Conservation (phyloP, 2,797 vertebrate species). For the Paratrypauchen microcephalus region DNA sequence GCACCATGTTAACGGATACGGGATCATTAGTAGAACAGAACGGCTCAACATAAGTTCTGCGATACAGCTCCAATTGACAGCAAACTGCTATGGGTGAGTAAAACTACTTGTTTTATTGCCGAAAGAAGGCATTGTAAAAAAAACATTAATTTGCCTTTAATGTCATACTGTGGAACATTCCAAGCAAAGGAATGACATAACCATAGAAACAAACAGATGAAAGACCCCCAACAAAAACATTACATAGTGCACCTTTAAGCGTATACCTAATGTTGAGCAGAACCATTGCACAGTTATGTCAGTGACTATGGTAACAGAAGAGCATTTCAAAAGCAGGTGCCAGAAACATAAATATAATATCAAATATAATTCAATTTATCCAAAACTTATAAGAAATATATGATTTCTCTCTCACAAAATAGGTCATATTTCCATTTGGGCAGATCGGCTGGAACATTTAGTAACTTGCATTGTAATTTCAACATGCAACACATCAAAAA, state of each 20-base stretch:
- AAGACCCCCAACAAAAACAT: neutral
- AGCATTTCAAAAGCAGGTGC: slow-evolving; percentile 6
- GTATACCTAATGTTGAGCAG: neutral
- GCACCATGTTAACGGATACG: too few relatives aligned
- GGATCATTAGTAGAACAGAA: too few relatives aligned
- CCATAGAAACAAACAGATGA: neutral
- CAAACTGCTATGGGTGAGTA: too few relatives aligned
- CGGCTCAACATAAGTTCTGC: too few relatives aligned
- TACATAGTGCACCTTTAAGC: neutral
- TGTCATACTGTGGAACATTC: neutral
- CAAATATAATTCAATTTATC: slow-evolving; percentile 35
- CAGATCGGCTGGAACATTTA: slow-evolving; percentile 30
- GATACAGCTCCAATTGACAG: too few relatives aligned
- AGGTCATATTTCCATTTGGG: slow-evolving; percentile 53
- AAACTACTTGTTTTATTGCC: too few relatives aligned
- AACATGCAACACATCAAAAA: slow-evolving; percentile 57
- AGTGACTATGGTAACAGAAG: neutral
- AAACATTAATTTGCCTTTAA: too few relatives aligned
- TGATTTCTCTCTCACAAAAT: slow-evolving; percentile 46
- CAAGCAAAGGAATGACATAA: neutral
- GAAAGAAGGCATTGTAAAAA: too few relatives aligned
- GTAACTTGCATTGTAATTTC: slow-evolving; percentile 73
- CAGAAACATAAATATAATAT: slow-evolving; percentile 30
- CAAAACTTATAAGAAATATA: slow-evolving; percentile 44
- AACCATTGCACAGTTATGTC: neutral